Base-by-base conservation (phyloP, 2,888 invertebrate genomes). In the Xylota sylvarum region DNA sequence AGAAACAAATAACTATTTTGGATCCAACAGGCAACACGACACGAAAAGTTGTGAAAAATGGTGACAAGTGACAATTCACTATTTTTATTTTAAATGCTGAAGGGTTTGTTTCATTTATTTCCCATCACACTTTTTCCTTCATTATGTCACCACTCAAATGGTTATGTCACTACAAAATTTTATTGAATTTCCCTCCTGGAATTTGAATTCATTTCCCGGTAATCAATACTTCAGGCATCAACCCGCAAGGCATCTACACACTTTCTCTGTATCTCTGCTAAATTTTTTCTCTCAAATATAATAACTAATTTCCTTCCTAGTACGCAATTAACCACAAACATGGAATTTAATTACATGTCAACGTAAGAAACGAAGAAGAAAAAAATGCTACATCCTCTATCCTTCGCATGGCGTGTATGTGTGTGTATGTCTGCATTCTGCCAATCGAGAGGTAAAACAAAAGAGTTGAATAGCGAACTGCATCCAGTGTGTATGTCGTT, bases 291-390 rank as follows among this genome's bases (percentile, higher is more conserved):
- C 32, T 50, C 48, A 23, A 37, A 60, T 72, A 10, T 37, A 58
- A 50, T 46, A 52, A 50, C 30, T 35, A 77, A 78, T 52, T 60
- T 37, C 58, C 65, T 78, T 73, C 58, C 70, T 70, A 9, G 40
- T 46, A 43, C 69, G 67, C 78, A 83, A 83, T 83, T 83, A 83
- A 55, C 64, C 69, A 65, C 67, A 58, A 82, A 77, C 77, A 82
- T 70, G 76, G 48, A 70, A 70, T 82, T 82, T 82, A 82, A 82
- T 82, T 82, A 76, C 64, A 58, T 77, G 70, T 70, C 60, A 74
- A 37, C 35, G 7, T 23, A 3, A 14, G n/a, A 9, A 27, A 27
- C 4, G 5, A 65, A 40, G 55, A 37, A 69, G 50, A 52, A 37
- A 69, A 50, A 52, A 73, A 17, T 30, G n/a, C 27, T 52, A 37